phyloP scores from a whole-genome alignment of 2,797 vertebrate genomes.

The Phrynocephalus vlangalii region DNA sequence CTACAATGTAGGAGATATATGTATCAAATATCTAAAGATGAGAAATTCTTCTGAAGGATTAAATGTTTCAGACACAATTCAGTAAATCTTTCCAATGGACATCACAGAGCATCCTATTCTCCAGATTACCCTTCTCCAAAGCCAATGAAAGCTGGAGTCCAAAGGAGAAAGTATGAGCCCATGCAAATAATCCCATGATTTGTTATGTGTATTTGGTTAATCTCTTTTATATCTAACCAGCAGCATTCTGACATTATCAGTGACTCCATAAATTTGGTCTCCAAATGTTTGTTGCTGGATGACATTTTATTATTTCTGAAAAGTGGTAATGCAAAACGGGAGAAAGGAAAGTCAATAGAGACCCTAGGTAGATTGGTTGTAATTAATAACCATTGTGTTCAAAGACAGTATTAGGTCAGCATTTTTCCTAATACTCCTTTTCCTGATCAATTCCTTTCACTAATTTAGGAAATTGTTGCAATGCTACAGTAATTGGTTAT shows the following conservation, averaged over 20 bases:
- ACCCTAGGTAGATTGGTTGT: too few species aligned
- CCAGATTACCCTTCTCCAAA: not conserved
- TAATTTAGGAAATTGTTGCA: not conserved
- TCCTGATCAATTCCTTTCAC: not conserved
- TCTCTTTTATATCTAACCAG: not conserved
- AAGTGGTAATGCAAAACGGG: too few species aligned
- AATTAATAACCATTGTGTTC: not conserved
- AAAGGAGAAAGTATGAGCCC: not conserved
- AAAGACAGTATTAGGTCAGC: not conserved
- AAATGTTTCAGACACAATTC: not conserved
- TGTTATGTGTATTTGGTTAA: not conserved
- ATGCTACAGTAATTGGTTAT: not conserved
- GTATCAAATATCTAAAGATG: not conserved
- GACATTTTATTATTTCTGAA: too few species aligned
- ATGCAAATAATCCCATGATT: not conserved
- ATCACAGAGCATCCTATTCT: not conserved
- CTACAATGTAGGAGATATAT: conserved; percentile 44
- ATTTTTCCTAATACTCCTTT: not conserved
- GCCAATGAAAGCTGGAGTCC: not conserved
- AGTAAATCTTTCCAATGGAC: not conserved
- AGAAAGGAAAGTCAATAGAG: too few species aligned
- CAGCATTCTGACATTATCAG: not conserved
- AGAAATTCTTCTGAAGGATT: not conserved
- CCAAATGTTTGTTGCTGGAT: too few species aligned
- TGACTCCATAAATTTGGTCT: not conserved